A percentile compares a stretch with the other conserved stretches of the same genome.
Conservation (phyloP, 2,113 vertebrate species). For the Pampusana beccarii region DNA sequence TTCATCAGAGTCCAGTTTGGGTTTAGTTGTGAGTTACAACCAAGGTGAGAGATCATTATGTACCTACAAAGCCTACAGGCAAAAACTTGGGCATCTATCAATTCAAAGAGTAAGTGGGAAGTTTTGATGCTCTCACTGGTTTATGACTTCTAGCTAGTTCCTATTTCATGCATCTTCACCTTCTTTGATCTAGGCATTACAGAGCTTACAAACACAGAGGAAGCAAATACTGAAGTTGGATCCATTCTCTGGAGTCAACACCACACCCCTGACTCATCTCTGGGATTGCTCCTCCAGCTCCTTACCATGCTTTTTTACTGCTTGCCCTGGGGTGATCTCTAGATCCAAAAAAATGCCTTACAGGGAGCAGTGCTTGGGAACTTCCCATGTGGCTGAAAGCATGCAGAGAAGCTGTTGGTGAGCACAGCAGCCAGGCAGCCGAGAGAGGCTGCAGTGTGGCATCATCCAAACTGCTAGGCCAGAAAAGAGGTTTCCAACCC, state of each 20-base stretch:
- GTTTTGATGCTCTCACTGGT: neutral
- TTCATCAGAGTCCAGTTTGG: neutral
- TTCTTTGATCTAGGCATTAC: neutral
- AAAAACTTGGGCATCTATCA: neutral
- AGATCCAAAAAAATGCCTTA: neutral
- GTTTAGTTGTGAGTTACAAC: neutral
- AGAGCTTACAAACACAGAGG: neutral
- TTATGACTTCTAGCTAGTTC: neutral
- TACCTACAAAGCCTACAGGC: neutral
- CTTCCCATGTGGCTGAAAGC: neutral
- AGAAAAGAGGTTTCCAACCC: neutral
- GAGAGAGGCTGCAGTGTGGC: neutral
- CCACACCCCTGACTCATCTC: neutral
- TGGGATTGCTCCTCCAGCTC: neutral
- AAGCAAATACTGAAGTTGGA: neutral
- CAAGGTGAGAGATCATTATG: neutral
- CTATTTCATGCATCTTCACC: neutral
- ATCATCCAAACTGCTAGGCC: neutral
- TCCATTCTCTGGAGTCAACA: neutral
- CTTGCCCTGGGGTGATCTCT: neutral
- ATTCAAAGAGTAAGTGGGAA: neutral
- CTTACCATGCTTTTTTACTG: neutral
- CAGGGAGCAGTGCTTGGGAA: neutral
- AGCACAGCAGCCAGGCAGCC: neutral
- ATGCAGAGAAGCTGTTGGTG: neutral